phyloP scores from a whole-genome alignment of 2,888 invertebrate species.

The Amphipyra tragopoginis region DNA sequence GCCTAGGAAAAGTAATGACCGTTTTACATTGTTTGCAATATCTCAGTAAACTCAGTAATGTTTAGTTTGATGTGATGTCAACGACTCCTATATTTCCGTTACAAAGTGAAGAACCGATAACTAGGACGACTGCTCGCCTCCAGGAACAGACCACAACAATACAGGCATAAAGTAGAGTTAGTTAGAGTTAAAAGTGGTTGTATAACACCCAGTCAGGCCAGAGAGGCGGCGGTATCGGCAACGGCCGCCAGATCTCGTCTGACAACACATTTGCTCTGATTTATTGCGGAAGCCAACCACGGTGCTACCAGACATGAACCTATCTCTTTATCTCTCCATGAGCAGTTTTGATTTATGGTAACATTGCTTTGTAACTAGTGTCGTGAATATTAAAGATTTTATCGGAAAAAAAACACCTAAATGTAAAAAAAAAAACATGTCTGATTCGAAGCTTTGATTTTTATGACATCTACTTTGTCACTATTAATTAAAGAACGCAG shows the following conservation, averaged over 20 bases:
- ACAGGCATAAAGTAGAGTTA: conserved; percentile 27
- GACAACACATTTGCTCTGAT: conserved; percentile 58
- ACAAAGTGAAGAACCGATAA: conserved; percentile 4
- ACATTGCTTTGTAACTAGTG: conserved; percentile 11
- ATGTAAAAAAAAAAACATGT: too few relatives aligned
- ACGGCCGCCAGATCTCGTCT: conserved; percentile 31
- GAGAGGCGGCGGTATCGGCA: conserved; percentile 26
- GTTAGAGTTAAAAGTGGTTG: conserved; percentile 21
- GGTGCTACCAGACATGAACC: conserved; percentile 49
- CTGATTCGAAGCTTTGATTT: background rate
- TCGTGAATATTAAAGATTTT: background rate
- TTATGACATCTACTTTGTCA: conserved; percentile 1
- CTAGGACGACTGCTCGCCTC: conserved; percentile 3
- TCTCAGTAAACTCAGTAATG: too few relatives aligned
- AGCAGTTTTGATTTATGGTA: conserved; percentile 36
- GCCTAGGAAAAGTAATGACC: too few relatives aligned
- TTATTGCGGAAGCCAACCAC: conserved; percentile 63
- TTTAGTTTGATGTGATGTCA: too few relatives aligned
- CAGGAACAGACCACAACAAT: conserved; percentile 33
- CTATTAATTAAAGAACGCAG: conserved; percentile 2
- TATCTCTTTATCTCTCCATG: conserved; percentile 52
- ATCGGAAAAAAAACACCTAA: too few relatives aligned
- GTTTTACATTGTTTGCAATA: too few relatives aligned
- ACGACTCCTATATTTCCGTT: conserved; percentile 6
- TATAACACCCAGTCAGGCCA: conserved; percentile 16